Conservation (phyloP, 2,888 invertebrate species). For the Drosophila mimica region DNA sequence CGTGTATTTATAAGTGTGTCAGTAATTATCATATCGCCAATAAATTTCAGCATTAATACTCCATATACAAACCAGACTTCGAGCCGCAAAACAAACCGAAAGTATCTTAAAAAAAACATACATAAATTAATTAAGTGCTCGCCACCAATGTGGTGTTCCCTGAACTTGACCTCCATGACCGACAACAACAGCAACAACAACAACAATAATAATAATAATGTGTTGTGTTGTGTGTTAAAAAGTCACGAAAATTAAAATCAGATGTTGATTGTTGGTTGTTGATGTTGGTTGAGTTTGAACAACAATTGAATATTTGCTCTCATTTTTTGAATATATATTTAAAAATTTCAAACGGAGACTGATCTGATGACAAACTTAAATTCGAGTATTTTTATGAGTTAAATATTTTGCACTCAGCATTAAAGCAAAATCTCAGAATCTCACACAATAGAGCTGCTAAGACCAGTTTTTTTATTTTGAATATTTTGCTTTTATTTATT, state of each 20-base stretch:
- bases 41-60: not conserved
- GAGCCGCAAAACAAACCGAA: not conserved
- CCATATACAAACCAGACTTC: slow-evolving; percentile 7
- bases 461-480: not conserved
- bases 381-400: not conserved
- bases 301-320: not conserved
- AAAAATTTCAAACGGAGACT: not conserved
- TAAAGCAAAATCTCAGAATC: not conserved
- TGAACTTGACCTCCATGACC: slow-evolving; percentile 74
- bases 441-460: not conserved
- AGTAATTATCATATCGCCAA: slow-evolving; percentile 19
- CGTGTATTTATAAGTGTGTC: not conserved
- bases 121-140: slow-evolving; percentile 4
- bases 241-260: slow-evolving; percentile 26
- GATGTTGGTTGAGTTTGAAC: not conserved
- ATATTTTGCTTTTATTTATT: not conserved
- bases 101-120: not conserved
- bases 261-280: no score
- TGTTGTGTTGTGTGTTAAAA: slow-evolving; percentile 18
- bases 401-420: not conserved
- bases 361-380: not conserved
- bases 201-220: slow-evolving; percentile 1
- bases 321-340: no score
- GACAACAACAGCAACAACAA: slow-evolving; percentile 12
- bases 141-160: slow-evolving; percentile 59